Conservation (phyloP, 1,140 invertebrate genomes). For the Pseudomyrmex flavicornis region DNA sequence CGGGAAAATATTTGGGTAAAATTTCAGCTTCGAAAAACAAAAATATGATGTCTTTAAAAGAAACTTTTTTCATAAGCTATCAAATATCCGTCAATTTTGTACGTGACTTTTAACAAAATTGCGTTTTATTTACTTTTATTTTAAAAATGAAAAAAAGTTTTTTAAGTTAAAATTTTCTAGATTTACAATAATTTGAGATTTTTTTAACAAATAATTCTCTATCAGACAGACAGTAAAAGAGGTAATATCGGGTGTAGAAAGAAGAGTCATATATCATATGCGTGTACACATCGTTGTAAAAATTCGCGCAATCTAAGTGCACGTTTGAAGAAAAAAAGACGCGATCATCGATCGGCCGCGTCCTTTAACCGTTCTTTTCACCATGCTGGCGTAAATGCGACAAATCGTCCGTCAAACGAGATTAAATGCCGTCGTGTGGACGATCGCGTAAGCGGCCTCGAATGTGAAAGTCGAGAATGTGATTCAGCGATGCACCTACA, state of each 20-base stretch:
- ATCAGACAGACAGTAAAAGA: not conserved
- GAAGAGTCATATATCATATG: not conserved
- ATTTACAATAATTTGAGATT: not conserved
- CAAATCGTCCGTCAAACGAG: slow-evolving; percentile 68
- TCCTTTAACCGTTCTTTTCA: slow-evolving; percentile 51
- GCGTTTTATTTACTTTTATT: not conserved
- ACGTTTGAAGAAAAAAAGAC: slow-evolving; percentile 17
- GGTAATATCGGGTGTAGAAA: not conserved
- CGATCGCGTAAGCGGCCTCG: slow-evolving; percentile 36
- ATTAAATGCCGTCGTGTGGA: slow-evolving; percentile 53
- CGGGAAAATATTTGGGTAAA: slow-evolving; percentile 40
- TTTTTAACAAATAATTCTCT: not conserved
- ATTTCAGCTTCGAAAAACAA: not conserved
- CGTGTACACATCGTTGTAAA: slow-evolving; percentile 1
- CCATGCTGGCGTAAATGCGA: slow-evolving; percentile 48
- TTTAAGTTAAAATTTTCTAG: not conserved
- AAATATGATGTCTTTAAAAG: not conserved
- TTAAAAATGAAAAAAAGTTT: not conserved
- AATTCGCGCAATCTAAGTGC: slow-evolving; percentile 16
- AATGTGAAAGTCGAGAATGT: slow-evolving; percentile 25
- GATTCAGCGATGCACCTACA: slow-evolving; percentile 21
- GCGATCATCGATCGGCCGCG: slow-evolving; percentile 40
- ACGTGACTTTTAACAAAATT: not conserved
- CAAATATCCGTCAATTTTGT: not conserved
- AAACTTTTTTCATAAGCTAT: not conserved